phyloP scores from a whole-genome alignment of 2,888 invertebrate genomes.

The Amiota minor region DNA sequence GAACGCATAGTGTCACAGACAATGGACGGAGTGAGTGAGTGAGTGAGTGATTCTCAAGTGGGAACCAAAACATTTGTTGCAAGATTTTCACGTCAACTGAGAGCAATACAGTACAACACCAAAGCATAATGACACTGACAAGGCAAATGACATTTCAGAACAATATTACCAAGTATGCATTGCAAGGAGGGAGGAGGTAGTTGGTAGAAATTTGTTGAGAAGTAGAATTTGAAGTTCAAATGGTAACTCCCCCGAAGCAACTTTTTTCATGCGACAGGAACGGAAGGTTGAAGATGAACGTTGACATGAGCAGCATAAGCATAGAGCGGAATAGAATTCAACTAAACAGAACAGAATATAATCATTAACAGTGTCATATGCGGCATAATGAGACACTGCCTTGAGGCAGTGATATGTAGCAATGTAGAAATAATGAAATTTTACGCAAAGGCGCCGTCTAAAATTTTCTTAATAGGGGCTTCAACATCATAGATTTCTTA shows the following conservation, averaged over 20 bases:
- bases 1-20: constrained; percentile 22
- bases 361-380: constrained; percentile 72
- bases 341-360: constrained; percentile 56
- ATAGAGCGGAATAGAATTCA: constrained; percentile 42
- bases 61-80: constrained; percentile 68
- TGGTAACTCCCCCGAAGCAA: constrained; percentile 29
- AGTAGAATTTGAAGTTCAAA: constrained; percentile 25
- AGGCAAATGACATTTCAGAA: constrained; percentile 39
- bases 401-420: constrained; percentile 43
- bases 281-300: constrained; percentile 33
- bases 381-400: constrained; percentile 69
- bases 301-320: constrained; percentile 37
- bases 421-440: constrained; percentile 14
- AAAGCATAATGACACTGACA: constrained; percentile 31
- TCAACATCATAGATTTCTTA: no score
- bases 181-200: no score
- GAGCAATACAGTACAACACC: background rate
- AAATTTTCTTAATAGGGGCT: no score
- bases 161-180: background rate
- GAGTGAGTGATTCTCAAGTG: constrained; percentile 61
- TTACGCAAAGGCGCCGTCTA: no score
- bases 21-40: constrained; percentile 10
- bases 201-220: no score
- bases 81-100: constrained; percentile 60
- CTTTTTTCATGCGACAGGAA: constrained; percentile 22